phyloP scores from a whole-genome alignment of 2,113 vertebrate genomes.

The Lanius collurio region DNA sequence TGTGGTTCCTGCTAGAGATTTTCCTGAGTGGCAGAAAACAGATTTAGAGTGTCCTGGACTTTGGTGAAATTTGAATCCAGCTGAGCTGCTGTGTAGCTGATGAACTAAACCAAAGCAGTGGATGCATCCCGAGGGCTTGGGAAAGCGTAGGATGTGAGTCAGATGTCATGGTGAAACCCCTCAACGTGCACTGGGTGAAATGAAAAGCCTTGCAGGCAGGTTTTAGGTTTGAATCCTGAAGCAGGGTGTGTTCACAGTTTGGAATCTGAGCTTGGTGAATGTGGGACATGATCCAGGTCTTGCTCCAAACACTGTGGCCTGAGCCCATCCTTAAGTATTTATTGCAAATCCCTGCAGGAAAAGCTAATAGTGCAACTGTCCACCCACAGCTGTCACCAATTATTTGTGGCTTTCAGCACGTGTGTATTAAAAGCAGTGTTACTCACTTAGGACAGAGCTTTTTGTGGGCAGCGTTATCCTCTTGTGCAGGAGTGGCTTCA shows the following conservation, averaged over 20 bases:
- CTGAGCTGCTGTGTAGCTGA: not conserved
- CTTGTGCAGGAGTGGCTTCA: not conserved
- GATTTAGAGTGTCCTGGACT: not conserved
- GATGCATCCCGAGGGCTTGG: not conserved
- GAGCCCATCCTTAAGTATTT: constrained; percentile 37
- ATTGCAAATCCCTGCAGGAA: constrained; percentile 38
- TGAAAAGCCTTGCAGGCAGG: not conserved
- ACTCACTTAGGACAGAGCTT: not conserved
- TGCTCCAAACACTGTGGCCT: not conserved
- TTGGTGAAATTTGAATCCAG: not conserved
- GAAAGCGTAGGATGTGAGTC: not conserved
- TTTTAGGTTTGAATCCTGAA: constrained; percentile 1
- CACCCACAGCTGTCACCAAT: constrained; percentile 51
- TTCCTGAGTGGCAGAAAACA: not conserved
- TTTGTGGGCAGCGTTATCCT: not conserved
- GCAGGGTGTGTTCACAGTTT: constrained; percentile 27
- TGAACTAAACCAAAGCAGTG: not conserved
- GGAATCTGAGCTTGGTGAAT: constrained; percentile 18
- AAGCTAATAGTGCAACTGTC: constrained; percentile 24
- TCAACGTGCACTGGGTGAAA: not conserved
- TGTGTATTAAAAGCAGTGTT: not conserved
- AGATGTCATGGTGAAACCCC: not conserved
- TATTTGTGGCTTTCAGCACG: constrained; percentile 22
- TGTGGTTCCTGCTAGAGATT: not conserved
- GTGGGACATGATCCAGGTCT: not conserved